phyloP scores from a whole-genome alignment of 1,140 invertebrate genomes.

The Amyelois transitella region DNA sequence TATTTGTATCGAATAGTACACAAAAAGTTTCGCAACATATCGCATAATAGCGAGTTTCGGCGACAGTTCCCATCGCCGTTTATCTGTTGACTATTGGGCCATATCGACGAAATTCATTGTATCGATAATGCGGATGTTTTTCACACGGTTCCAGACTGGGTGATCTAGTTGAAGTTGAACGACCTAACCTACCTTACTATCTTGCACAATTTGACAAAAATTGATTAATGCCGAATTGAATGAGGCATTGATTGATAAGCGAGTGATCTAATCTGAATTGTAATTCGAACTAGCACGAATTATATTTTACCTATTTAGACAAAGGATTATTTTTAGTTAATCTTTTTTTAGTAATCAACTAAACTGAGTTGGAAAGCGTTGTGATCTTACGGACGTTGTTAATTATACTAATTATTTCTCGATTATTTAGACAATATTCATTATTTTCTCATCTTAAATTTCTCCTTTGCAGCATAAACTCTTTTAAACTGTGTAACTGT shows the following conservation, averaged over 20 bases:
- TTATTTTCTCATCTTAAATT: no score
- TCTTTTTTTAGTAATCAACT: no score
- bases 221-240: constrained; percentile 1
- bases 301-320: background rate
- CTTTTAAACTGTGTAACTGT: no score
- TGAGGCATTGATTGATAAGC: constrained; percentile 10
- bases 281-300: background rate
- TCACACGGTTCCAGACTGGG: constrained; percentile 31
- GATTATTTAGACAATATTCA: no score
- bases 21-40: constrained; percentile 26
- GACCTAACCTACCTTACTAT: constrained; percentile 40
- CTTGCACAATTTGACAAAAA: constrained; percentile 24
- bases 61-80: constrained; percentile 25
- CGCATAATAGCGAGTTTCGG: constrained; percentile 10
- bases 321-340: no score
- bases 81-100: constrained; percentile 30
- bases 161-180: constrained; percentile 44
- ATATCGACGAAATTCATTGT: constrained; percentile 29
- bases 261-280: background rate
- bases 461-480: no score
- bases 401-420: no score
- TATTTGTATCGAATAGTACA: constrained; percentile 17
- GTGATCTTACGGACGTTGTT: no score
- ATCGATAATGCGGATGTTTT: constrained; percentile 30
- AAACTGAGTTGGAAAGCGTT: no score